These are phyloP conservation scores for Poeciliopsis presidionis DNA, from an alignment of 2,797 vertebrate genomes.

Conservation along the genomic window DNA sequence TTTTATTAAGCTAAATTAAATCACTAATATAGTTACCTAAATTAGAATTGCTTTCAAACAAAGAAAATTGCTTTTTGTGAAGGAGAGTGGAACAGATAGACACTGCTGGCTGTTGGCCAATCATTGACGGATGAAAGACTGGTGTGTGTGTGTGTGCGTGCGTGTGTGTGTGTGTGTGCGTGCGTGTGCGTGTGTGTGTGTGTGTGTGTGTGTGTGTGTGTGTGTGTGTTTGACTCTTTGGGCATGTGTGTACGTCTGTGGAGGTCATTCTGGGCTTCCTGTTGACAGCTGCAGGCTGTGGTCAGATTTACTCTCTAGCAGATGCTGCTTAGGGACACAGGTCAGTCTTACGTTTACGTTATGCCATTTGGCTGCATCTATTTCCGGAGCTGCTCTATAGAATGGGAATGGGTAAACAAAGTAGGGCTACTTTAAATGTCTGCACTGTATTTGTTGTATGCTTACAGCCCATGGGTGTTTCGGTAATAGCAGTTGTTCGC, in stretches of 20 bases:
- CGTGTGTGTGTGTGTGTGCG: slow-evolving; percentile 56
- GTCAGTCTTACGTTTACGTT: slow-evolving; percentile 72
- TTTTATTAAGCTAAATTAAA: slow-evolving; percentile 14
- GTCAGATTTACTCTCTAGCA: slow-evolving; percentile 78
- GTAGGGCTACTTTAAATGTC: slow-evolving; percentile 53
- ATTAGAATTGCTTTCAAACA: slow-evolving; percentile 16
- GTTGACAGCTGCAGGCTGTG: slow-evolving; percentile 81
- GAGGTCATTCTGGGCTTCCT: slow-evolving; percentile 78
- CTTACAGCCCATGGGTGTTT: slow-evolving; percentile 13
- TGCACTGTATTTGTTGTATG: slow-evolving; percentile 19
- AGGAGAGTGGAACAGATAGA: slow-evolving; percentile 34
- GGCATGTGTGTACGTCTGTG: slow-evolving; percentile 53
- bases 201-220: slow-evolving; percentile 39
- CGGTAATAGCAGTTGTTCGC: slow-evolving; percentile 30
- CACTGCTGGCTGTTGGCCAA: slow-evolving; percentile 48
- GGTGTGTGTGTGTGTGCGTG: slow-evolving; percentile 43
- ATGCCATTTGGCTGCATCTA: slow-evolving; percentile 72
- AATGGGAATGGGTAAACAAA: slow-evolving; percentile 64
- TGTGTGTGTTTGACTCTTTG: slow-evolving; percentile 50
- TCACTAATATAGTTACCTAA: slow-evolving; percentile 15
- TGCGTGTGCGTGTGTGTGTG: slow-evolving; percentile 30
- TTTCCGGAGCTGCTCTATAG: slow-evolving; percentile 63
- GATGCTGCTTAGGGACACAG: slow-evolving; percentile 76
- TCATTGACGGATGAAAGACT: slow-evolving; percentile 58
- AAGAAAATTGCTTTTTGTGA: slow-evolving; percentile 33